Base-by-base conservation (phyloP, 2,113 vertebrate genomes). In the Ophiodon elongatus region DNA sequence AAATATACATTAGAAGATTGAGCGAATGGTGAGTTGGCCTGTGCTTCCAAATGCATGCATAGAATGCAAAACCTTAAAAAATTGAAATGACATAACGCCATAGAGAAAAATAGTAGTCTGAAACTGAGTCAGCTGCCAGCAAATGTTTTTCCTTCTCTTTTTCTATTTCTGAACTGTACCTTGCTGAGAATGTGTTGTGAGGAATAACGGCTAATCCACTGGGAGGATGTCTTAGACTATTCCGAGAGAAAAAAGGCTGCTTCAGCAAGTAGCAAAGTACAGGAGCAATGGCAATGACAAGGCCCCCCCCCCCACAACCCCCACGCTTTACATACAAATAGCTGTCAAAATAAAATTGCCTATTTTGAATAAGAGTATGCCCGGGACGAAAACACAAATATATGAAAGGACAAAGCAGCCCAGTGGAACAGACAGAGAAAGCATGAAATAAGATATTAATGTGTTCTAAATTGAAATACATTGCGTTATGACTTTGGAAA, bases 331-430 rank as follows among this genome's bases (percentile, higher is more conserved):
- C 93, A 95, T 95, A 94, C 92, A 96, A 95, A 95, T 95, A 95
- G 90, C 94, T 95, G 94, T 96, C 95, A 95, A 94, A 95, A 95
- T 84, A 94, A 93, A 93, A 95, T 94, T 92, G 92, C 90, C 85
- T 94, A 82, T 89, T 95, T 93, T 94, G 89, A 94, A 93, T 94
- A 89, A 88, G 89, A 88, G 92, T 88, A 88, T 89, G 76, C 73
- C 89, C 60, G 80, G 76, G 87, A 92, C 76, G 15, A 89, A 89
- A 92, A 91, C 82, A 84, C 66, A 87, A 87, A 88, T 85, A 90
- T 91, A 83, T 67, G 85, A 89, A 88, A 85, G 79, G 91, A 82
- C 90, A 89, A 90, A 84, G 87, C 82, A 72, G 88, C 89, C 77
- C 80, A 72, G 45, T 87, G 89, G 91, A 94, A 91, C 88, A 90